Base-by-base conservation (phyloP, 37 sponge, comb jelly and placozoan species). In the Petrosia ficiformis region DNA sequence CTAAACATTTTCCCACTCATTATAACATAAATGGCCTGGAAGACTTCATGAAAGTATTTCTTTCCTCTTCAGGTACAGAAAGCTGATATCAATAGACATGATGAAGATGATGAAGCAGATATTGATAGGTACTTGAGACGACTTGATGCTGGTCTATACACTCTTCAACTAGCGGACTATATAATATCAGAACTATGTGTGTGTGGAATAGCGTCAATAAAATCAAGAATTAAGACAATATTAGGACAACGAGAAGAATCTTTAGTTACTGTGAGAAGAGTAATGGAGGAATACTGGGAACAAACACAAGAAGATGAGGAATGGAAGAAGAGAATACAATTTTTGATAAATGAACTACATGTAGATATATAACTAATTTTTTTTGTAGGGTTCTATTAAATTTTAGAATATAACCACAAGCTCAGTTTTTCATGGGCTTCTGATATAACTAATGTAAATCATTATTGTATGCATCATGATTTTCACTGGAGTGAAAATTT, bases 131-230 rank as follows among this genome's bases (percentile, higher is more conserved):
- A 93, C 64, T 68, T 98, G 65, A 65, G 84, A 32, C 70, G 94
- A 3, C 72, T 98, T 42, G 99, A 98, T 54, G 94, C 85, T 32
- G 99, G 99, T 24, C 92, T 98, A 26, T 98, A 86, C 59, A 84
- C 81, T 0, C 94, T 98, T 2, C 99, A 98, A 81, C 84, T 82
- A 60, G 71, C 93, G 22, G 93, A 93, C 42, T 91, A 85, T 61
- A 85, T 98, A 24, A 74, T 95, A 8, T 72, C 81, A 3, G 91
- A 95, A 28, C 81, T 93, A 6, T 84, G 71, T 65, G 61, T 77
- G 8, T 81, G 70, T 59, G 82, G 80, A 26, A 72, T 59, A 4
- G 35, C 65, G 11, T 35, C 70, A 28, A 76, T 95, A 26, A 11
- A 29, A 11, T 36, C 59, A 3, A 75, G 92, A 1, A 75, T 95